Percentiles rank a stretch among this genome's conserved stretches.
These are phyloP conservation scores for Hydrolagus affinis DNA, from an alignment of 2,113 vertebrate genomes.

Conservation along the genomic window DNA sequence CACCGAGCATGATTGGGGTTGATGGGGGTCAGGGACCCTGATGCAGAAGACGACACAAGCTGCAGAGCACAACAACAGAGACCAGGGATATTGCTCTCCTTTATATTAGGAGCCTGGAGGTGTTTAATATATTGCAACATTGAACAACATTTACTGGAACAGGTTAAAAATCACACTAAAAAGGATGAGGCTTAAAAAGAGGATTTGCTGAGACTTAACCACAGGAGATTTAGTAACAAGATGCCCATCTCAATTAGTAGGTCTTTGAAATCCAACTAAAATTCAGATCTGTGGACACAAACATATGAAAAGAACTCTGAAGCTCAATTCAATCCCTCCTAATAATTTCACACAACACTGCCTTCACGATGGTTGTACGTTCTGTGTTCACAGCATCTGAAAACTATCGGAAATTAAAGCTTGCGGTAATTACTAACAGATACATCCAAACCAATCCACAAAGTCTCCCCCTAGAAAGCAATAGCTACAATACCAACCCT, in stretches of 20 bases:
- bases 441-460: not conserved
- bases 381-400: not conserved
- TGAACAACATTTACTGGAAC: too few species aligned
- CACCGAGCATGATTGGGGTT: too few species aligned
- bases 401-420: not conserved
- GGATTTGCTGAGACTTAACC: not conserved
- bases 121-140: too few species aligned
- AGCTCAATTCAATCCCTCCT: not conserved
- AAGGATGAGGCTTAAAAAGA: not conserved
- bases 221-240: not conserved
- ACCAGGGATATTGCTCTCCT: too few species aligned
- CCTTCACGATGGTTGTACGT: not conserved
- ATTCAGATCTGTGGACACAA: not conserved
- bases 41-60: too few species aligned
- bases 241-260: not conserved
- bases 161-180: too few species aligned
- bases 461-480: too few species aligned
- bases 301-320: not conserved
- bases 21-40: too few species aligned
- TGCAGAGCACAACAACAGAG: too few species aligned
- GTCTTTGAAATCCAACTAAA: slow-evolving; percentile 3
- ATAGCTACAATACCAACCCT: too few species aligned
- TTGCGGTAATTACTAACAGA: not conserved
- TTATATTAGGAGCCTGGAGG: too few species aligned
- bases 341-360: slow-evolving; percentile 22